Conservation (phyloP, 1,140 invertebrate genomes). For the Lithobius niger region DNA sequence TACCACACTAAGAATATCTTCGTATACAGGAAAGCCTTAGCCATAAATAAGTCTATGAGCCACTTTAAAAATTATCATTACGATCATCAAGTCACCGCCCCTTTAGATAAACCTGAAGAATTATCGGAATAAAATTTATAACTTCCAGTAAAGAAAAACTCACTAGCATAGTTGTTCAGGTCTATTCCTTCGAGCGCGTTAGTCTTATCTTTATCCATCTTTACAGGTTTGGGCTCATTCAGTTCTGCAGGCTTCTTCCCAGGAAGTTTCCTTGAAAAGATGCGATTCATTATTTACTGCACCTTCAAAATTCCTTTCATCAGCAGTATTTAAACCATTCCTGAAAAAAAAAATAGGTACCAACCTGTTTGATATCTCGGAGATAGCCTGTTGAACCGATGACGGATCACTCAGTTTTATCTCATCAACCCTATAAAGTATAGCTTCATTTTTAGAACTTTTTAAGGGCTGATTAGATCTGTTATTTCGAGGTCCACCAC, state of each 20-base stretch:
- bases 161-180: slow-evolving; percentile 40
- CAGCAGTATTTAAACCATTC: too few species aligned
- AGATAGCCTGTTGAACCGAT: slow-evolving; percentile 42
- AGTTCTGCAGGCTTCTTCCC: background rate
- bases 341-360: slow-evolving; percentile 15
- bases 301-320: too few species aligned
- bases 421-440: slow-evolving; percentile 43
- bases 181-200: slow-evolving; percentile 40
- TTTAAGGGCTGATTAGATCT: background rate
- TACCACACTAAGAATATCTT: too few species aligned
- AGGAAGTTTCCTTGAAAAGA: background rate
- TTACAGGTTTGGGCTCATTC: slow-evolving; percentile 30
- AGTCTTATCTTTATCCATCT: slow-evolving; percentile 33
- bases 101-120: background rate
- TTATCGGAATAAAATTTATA: slow-evolving; percentile 1
- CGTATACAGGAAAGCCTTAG: too few species aligned
- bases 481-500: background rate
- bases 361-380: slow-evolving; percentile 31
- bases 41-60: too few species aligned
- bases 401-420: slow-evolving; percentile 42
- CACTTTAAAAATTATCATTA: too few species aligned
- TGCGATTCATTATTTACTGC: too few species aligned
- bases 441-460: slow-evolving; percentile 28
- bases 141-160: too few species aligned
- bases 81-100: too few species aligned